Conservation (phyloP, 2,113 vertebrate genomes). For the rabbit (Oryctolagus cuniculus) region DNA sequence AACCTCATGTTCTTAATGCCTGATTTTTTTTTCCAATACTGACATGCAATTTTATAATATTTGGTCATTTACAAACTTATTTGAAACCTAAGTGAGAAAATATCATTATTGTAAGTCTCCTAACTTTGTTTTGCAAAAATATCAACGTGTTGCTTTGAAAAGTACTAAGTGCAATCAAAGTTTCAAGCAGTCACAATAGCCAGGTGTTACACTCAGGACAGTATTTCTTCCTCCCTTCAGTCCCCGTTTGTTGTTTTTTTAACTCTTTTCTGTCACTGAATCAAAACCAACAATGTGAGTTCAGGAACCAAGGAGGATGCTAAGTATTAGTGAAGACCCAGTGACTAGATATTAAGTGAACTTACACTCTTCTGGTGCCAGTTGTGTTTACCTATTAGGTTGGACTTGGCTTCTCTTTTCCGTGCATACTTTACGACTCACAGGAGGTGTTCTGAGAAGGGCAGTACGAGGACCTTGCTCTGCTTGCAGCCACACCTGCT, state of each 20-base stretch:
- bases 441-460: too few species aligned
- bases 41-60: conserved; percentile 23
- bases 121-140: conserved; percentile 39
- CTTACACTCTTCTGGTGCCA: not conserved
- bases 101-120: not conserved
- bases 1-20: conserved; percentile 1
- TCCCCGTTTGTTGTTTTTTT: conserved; percentile 23
- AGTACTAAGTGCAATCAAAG: not conserved
- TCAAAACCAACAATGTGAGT: not conserved
- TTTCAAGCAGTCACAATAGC: not conserved
- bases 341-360: not conserved
- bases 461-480: not conserved
- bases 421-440: too few species aligned
- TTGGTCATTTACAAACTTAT: conserved; percentile 49
- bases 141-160: not conserved
- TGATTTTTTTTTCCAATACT: conserved; percentile 36
- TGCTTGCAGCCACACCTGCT: not conserved
- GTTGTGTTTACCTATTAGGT: conserved; percentile 11
- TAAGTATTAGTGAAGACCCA: not conserved
- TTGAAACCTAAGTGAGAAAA: conserved; percentile 49
- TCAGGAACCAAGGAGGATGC: conserved; percentile 7
- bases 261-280: not conserved
- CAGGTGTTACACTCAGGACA: not conserved
- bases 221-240: not conserved
- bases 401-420: not conserved